Evolutionary conservation across 2,888 invertebrate genomes (phyloP).

Genomic region (Mimachlamys varia): DNA sequence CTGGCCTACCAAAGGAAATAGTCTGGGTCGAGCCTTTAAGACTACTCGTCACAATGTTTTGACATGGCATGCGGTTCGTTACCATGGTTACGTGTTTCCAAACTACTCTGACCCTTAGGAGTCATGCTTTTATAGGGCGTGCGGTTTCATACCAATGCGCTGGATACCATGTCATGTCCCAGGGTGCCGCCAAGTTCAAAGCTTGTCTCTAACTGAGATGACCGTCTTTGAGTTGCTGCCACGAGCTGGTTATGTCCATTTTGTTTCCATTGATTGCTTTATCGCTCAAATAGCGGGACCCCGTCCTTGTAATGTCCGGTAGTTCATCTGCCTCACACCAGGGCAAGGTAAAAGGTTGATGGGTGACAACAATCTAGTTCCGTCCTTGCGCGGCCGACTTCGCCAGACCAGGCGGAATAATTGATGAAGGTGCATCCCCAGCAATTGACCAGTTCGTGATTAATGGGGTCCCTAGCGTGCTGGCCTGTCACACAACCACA

Average conservation of each 20-base stretch:
- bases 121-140: too few relatives aligned
- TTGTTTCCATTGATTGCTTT: neutral
- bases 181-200: neutral
- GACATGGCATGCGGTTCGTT: too few relatives aligned
- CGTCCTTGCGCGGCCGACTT: neutral
- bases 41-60: too few relatives aligned
- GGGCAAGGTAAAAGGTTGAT: neutral
- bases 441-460: conserved; percentile 17
- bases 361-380: neutral
- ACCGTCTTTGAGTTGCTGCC: neutral
- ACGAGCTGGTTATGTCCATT: neutral
- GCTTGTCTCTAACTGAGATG: neutral
- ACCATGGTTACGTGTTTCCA: too few relatives aligned
- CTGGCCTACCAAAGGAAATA: too few relatives aligned
- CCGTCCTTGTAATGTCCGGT: neutral
- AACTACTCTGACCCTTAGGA: too few relatives aligned
- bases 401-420: conserved; percentile 1
- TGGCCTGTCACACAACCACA: conserved; percentile 18
- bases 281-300: neutral
- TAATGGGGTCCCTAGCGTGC: neutral
- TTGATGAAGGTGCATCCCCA: conserved; percentile 14
- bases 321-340: neutral
- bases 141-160: neutral
- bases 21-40: too few relatives aligned
- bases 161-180: neutral